Evolutionary conservation across 2,797 vertebrate species (phyloP).

Genomic region (Acanthis flammea): DNA sequence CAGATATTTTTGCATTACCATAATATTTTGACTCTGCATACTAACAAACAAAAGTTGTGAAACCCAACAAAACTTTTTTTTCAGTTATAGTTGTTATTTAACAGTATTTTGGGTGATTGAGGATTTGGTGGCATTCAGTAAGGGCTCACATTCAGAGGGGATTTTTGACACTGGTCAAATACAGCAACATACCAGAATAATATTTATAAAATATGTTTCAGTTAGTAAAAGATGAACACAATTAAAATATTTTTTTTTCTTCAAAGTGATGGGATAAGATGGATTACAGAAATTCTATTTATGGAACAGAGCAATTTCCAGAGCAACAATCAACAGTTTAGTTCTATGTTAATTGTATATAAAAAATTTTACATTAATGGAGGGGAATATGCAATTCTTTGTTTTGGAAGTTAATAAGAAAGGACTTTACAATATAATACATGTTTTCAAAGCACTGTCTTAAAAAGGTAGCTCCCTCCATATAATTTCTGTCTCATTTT

Average conservation of each 20-base stretch:
- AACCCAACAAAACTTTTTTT: neutral
- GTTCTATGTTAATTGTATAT: neutral
- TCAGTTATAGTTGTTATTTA: neutral
- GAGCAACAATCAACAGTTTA: neutral
- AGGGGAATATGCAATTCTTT: neutral
- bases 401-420: neutral
- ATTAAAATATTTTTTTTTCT: neutral
- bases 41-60: neutral
- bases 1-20: neutral
- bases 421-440: neutral
- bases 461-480: neutral
- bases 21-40: neutral
- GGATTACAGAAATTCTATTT: neutral
- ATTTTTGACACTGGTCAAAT: neutral
- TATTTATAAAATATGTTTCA: neutral
- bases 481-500: neutral
- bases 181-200: neutral
- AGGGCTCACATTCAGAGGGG: accelerated
- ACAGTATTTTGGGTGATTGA: neutral
- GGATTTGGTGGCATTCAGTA: neutral
- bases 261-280: neutral
- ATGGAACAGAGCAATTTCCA: neutral
- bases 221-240: neutral
- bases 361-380: neutral
- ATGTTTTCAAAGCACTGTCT: neutral